phyloP scores from a whole-genome alignment of 2,888 invertebrate species.

The Drosophila neotestacea region DNA sequence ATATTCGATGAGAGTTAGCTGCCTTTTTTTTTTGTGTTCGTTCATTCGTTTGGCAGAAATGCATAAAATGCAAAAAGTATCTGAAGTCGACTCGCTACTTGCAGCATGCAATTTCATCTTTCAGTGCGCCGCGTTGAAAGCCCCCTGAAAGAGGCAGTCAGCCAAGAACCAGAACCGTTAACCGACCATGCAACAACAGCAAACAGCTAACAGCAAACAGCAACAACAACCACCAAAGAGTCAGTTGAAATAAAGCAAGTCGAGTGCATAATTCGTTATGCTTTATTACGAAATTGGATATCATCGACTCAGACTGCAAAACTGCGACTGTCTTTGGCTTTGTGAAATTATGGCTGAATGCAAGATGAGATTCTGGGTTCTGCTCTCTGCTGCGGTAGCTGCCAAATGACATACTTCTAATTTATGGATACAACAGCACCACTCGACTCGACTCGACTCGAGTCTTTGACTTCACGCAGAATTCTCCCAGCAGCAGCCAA shows the following conservation, averaged over 20 bases:
- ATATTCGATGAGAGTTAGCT: conserved; percentile 77
- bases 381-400: conserved; percentile 60
- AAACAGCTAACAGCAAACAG: conserved; percentile 15
- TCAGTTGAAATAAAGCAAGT: conserved; percentile 74
- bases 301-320: conserved; percentile 59
- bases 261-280: conserved; percentile 81
- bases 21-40: conserved; percentile 16
- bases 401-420: conserved; percentile 79
- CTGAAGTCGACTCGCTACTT: conserved; percentile 19
- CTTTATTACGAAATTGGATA: conserved; percentile 81
- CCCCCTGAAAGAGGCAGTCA: conserved; percentile 40
- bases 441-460: conserved; percentile 9
- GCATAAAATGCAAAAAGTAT: conserved; percentile 62
- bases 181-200: conserved; percentile 54
- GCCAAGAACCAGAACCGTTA: conserved; percentile 72
- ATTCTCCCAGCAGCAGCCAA: conserved; percentile 27
- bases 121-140: conserved; percentile 31
- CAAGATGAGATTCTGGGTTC: conserved; percentile 45
- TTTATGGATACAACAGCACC: conserved; percentile 63
- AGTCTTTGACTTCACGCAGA: conserved; percentile 21
- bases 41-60: conserved; percentile 41
- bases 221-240: conserved; percentile 28
- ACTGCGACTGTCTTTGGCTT: conserved; percentile 40
- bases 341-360: conserved; percentile 65
- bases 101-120: conserved; percentile 58